Base-by-base conservation (phyloP, 2,113 vertebrate species). In the Pholis gunnellus region DNA sequence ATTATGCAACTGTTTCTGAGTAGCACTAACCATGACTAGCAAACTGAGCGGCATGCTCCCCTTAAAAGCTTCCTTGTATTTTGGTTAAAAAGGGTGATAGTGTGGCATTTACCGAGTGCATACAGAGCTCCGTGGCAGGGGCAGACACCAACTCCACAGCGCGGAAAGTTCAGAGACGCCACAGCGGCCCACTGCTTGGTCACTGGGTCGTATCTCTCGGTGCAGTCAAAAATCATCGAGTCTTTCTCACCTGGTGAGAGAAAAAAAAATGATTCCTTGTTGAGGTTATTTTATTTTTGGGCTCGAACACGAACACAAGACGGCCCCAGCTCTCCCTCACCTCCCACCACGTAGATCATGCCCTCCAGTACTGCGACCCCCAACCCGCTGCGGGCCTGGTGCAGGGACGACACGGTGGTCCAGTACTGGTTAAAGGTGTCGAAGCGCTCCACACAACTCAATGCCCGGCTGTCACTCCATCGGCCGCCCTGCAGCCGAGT, bases 371-470 rank as follows among this genome's bases (percentile, higher is more conserved):
- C 96, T 0, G 96, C 95, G 9, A 99, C 96, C 14, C 98, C 97
- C n/a, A 98, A 91, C 8, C 98, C 98, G 0, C 97, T 97, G 65
- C 98, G 97, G 44, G 98, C 98, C 93, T 99, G 98, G 88, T 98
- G 97, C 79, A 99, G 96, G 5, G 98, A 99, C 4, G 97, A 99
- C 59, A 99, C 97, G 0, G 98, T 99, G 87, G 97, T 99, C 98
- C 98, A 99, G 92, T 97, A 99, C 90, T 98, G 98, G 91, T 97
- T 98, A 93, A 99, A 99, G 15, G 97, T 99, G 89, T 99, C 98
- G 52, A 99, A 99, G 68, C 97, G 95, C 87, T 99, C 98, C 75
- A 99, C 98, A 6, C 98, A 99, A 87, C 98, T 99, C 76, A 99
- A 92, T 20, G 97, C 97, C 89, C 97, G 94, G 87, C 97, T 99